Evolutionary conservation across 2,888 invertebrate genomes (phyloP), one percentile per base, ranked within the genome.

Genomic region (Epistrophe eligans): DNA sequence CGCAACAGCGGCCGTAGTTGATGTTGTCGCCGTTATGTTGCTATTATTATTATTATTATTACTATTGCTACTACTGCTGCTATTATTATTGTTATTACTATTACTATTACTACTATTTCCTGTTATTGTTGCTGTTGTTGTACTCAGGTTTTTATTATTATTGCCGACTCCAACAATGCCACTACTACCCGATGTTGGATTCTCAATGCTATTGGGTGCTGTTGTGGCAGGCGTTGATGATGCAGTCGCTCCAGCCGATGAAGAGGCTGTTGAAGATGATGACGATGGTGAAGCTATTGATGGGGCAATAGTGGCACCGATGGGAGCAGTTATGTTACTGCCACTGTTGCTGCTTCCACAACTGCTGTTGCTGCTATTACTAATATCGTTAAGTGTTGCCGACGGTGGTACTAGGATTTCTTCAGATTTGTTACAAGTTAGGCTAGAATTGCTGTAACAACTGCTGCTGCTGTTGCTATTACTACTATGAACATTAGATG

Each of bases 1-100:
- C 92, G 92, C 92, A 92, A 92, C 92, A 88, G 92, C 92, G 83
- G 92, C 92, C 45, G 92, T 92, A 77, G 92, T 92, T 87, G 91
- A 90, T 77, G 90, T 90, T 88, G 90, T 89, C 88, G 90, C 89
- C 76, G 90, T 89, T 87, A 89, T 88, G 73, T 82, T 89, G 73
- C 64, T 88, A 72, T 77, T 88, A 70, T 79, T 87, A 76, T 85
- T 88, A 72, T 77, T 88, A 70, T 79, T 87, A 76, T 85, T 79
- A 89, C 79, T 88, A 88, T 81, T 79, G 89, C 88, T 84, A 88
- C 84, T 77, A 89, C 84, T 71, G 89, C 64, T 89, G 64, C 67
- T 89, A 76, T 70, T 79, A 73, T 72, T 79, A 73, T 79, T 81
- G 74, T 70, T 70, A 58, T 77, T 79, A 83, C 83, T 83, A 67